A percentile compares a stretch with the other conserved stretches of the same genome.
These are phyloP conservation scores for Abscondita cerata DNA, from an alignment of 2,888 invertebrate genomes.

Conservation along the genomic window DNA sequence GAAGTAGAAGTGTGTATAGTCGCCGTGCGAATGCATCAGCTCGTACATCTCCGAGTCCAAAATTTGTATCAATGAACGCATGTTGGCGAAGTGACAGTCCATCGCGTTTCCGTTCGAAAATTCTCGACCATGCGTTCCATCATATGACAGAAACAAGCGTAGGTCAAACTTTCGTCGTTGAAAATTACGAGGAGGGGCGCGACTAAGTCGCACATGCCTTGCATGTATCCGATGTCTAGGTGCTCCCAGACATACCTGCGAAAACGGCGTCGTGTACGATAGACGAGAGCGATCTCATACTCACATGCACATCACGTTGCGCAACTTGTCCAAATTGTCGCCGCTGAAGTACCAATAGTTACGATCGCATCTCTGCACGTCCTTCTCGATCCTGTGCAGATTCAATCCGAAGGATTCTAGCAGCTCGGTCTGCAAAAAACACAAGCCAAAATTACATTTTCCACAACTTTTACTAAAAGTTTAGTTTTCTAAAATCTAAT, in stretches of 20 bases:
- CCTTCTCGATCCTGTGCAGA: slow-evolving; percentile 94
- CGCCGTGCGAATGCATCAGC: slow-evolving; percentile 92
- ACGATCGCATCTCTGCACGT: slow-evolving; percentile 93
- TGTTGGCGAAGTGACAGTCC: slow-evolving; percentile 96
- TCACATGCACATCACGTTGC: slow-evolving; percentile 97
- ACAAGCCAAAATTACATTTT: not conserved
- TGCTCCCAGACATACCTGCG: slow-evolving; percentile 95
- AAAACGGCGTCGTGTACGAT: slow-evolving; percentile 16
- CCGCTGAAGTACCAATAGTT: slow-evolving; percentile 93
- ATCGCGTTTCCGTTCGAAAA: slow-evolving; percentile 91
- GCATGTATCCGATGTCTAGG: slow-evolving; percentile 93
- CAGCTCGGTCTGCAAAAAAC: slow-evolving; percentile 71
- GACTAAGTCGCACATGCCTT: slow-evolving; percentile 96
- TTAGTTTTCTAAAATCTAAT: too few species aligned
- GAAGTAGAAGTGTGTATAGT: slow-evolving; percentile 97
- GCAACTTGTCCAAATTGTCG: slow-evolving; percentile 88
- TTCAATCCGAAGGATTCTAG: slow-evolving; percentile 87
- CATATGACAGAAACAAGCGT: slow-evolving; percentile 88
- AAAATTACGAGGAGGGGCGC: slow-evolving; percentile 92
- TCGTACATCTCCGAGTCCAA: slow-evolving; percentile 93
- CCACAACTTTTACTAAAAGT: too few species aligned
- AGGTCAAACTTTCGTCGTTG: slow-evolving; percentile 89
- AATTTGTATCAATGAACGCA: slow-evolving; percentile 89
- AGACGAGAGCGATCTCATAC: slow-evolving; percentile 47
- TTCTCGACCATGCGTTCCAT: slow-evolving; percentile 93